Evolutionary conservation across 2,888 invertebrate species (phyloP), one percentile per base, ranked within the genome.

Genomic region (Drosophila paranaensis): DNA sequence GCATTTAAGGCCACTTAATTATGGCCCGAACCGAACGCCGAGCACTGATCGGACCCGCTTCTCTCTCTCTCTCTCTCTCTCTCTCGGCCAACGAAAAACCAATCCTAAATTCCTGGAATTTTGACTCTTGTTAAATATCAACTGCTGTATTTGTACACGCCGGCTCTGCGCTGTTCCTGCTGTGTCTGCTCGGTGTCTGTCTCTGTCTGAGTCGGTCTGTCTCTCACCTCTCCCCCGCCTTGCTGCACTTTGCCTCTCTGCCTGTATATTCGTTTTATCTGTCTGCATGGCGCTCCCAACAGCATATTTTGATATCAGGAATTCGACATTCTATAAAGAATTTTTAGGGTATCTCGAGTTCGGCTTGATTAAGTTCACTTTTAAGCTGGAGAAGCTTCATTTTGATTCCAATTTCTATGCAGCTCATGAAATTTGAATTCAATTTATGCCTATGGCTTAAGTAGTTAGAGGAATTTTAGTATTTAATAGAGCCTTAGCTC

Each of bases 51-150:
- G 62, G 66, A 51, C 58, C 54, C 53, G 53, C 9, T 37, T 11
- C 45, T 71, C 20, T 20, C 20, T 20, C 20, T 20, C 20, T 20
- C 20, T 20, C 20, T 1, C 20, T 20, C 20, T 20, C 1, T 20
- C 20, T 20, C 43, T 37, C 25, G 67, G 54, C 61, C 58, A 20
- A 20, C 20, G 50, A 43, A 65, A 79, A 84, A 87, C 83, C 90
- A 88, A 88, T 90, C 86, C 88, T 82, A 88, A 86, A 90, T 90
- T 90, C 90, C 86, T 72, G 85, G 90, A 90, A 90, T 87, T 90
- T 78, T 58, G 82, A 74, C 78, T 84, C 83, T 84, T 78, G 80
- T 84, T 85, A 83, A 85, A 80, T 83, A 85, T 83, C 81, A 84
- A 84, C 78, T 83, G 84, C 80, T 84, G 82, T 82, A 82, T 82